Evolutionary conservation across 2,888 invertebrate genomes (phyloP).

Genomic region (Dryadula phaetusa): DNA sequence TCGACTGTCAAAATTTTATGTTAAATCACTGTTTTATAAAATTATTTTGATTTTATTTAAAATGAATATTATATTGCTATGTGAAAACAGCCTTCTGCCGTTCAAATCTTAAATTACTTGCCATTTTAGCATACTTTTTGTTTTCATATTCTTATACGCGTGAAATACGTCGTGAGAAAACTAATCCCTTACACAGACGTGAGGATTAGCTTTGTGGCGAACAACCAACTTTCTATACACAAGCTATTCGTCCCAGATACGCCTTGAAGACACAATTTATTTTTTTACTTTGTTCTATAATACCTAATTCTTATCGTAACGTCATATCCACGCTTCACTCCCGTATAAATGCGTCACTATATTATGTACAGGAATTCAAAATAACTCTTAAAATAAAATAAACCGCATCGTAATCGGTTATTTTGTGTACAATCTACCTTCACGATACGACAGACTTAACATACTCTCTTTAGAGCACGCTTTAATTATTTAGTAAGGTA

Average conservation of each 20-base stretch:
- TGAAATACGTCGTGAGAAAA: slow-evolving; percentile 9
- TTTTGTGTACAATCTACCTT: too few species aligned
- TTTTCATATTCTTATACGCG: slow-evolving; percentile 16
- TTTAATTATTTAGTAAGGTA: too few species aligned
- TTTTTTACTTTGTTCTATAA: not conserved
- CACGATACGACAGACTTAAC: too few species aligned
- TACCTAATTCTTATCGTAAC: not conserved
- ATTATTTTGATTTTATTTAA: not conserved
- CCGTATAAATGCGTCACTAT: too few species aligned
- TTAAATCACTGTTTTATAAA: not conserved
- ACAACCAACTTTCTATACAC: slow-evolving; percentile 9
- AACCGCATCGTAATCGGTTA: too few species aligned
- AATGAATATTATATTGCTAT: not conserved
- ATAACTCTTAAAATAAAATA: too few species aligned
- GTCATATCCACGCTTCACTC: too few species aligned
- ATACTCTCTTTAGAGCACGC: too few species aligned
- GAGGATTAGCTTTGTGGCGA: slow-evolving; percentile 4
- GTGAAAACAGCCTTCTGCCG: slow-evolving; percentile 2
- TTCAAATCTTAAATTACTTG: slow-evolving; percentile 13
- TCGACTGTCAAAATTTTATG: too few species aligned
- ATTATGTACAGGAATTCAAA: too few species aligned
- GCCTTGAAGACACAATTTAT: too few species aligned
- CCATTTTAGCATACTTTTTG: slow-evolving; percentile 1
- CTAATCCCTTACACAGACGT: slow-evolving; percentile 15
- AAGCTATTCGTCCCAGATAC: not conserved